Evolutionary conservation across 2,888 invertebrate species (phyloP), one percentile per base, ranked within the genome.

Genomic region (Leptopilina myrica): DNA sequence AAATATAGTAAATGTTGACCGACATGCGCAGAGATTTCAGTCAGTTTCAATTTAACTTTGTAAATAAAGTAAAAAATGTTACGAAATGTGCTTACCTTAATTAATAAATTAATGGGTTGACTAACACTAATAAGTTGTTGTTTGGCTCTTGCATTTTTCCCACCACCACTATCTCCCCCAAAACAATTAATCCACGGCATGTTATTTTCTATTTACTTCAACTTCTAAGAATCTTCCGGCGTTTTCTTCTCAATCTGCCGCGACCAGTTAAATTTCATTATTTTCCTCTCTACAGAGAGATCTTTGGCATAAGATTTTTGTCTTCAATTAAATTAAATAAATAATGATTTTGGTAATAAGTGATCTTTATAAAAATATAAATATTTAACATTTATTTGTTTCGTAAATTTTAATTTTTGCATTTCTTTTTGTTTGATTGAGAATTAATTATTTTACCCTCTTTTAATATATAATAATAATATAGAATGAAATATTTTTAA

Each of bases 171-270:
- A 85, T 88, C 89, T 82, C 91, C 90, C 78, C 91, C 90, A 84
- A 91, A 87, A 86, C 91, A 91, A 89, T 90, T 91, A 87, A 91
- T 91, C 91, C 91, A 91, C 90, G 91, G 91, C 91, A 91, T 91
- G 87, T 86, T 88, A 83, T 81, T 84, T 81, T 86, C 7, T 62
- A 62, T 86, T 86, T 26, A 11, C 11, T 62, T 7, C 78, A 4
- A 53, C n/a, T 56, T 62, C 26, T 15, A 73, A 9, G 64, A 73
- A 33, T 65, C 78, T 53, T 46, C 14, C 67, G 26, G 59, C 1
- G 49, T 43, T 69, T 62, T 33, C 62, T 62, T 78, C 64, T 69
- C 26, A 64, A 64, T 64, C 33, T 26, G 40, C 26, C 64, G 53
- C 59, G 67, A 65, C 40, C 53, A 59, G 12, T 66, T 66, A 15